phyloP scores from a whole-genome alignment of 2,888 invertebrate genomes.

The Bursaphelenchus okinawaensis region DNA sequence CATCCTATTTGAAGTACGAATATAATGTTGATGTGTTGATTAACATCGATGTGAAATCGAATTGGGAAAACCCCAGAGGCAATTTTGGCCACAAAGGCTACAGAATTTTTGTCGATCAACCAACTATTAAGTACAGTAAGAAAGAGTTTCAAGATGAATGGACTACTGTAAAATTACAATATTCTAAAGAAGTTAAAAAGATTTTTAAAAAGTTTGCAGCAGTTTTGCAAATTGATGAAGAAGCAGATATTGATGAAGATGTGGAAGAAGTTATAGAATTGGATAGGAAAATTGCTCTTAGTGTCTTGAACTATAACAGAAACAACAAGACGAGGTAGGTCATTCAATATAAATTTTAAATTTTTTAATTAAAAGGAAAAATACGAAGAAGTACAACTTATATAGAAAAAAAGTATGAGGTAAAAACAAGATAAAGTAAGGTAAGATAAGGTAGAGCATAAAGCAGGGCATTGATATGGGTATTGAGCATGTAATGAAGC shows the following conservation, averaged over 20 bases:
- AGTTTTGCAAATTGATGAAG: not conserved
- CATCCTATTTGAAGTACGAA: not conserved
- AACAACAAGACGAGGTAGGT: not conserved
- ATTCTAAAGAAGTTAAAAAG: not conserved
- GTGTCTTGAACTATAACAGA: not conserved
- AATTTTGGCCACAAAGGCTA: not conserved
- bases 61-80: not conserved
- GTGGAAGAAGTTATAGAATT: not conserved
- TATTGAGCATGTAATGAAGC: no score
- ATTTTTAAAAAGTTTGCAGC: not conserved
- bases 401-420: no score
- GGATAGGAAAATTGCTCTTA: not conserved
- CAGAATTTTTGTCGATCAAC: not conserved
- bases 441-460: no score
- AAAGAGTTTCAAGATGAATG: not conserved
- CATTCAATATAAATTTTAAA: not conserved
- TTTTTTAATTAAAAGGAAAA: not conserved
- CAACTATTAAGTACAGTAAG: not conserved
- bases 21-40: not conserved
- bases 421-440: no score
- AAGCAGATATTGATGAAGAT: not conserved
- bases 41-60: not conserved
- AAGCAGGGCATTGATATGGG: no score
- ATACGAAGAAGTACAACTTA: no score
- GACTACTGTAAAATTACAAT: not conserved